These are phyloP conservation scores for Knipowitschia caucasica DNA, from an alignment of 2,797 vertebrate genomes.

Conservation along the genomic window DNA sequence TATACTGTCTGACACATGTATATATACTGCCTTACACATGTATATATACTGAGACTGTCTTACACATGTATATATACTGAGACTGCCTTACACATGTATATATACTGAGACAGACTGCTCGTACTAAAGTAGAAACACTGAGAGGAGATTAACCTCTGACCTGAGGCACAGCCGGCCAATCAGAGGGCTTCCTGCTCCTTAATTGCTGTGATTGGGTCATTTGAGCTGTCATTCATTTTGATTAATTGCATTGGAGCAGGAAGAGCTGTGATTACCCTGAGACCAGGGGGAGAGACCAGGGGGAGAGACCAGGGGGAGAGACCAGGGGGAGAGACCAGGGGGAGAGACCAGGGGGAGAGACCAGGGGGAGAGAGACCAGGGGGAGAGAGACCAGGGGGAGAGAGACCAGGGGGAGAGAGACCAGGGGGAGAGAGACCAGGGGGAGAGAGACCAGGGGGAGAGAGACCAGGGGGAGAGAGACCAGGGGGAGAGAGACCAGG, in stretches of 20 bases:
- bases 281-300: no score
- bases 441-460: no score
- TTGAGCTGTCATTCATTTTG: conserved; percentile 53
- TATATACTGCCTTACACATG: conserved; percentile 39
- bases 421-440: no score
- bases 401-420: no score
- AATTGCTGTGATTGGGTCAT: conserved; percentile 62
- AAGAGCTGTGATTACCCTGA: conserved; percentile 46
- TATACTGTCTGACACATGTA: conserved; percentile 39
- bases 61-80: conserved; percentile 25
- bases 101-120: no score
- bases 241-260: conserved; percentile 54
- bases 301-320: no score
- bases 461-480: no score
- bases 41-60: conserved; percentile 36
- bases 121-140: conserved; percentile 25
- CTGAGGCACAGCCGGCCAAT: conserved; percentile 59
- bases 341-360: no score
- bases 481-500: no score
- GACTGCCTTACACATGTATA: conserved; percentile 27
- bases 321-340: no score
- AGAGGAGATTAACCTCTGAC: conserved; percentile 67
- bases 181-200: conserved; percentile 62
- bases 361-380: no score
- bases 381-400: no score